Evolutionary conservation across 2,888 invertebrate species (phyloP).

Genomic region (Hydraecia micacea): DNA sequence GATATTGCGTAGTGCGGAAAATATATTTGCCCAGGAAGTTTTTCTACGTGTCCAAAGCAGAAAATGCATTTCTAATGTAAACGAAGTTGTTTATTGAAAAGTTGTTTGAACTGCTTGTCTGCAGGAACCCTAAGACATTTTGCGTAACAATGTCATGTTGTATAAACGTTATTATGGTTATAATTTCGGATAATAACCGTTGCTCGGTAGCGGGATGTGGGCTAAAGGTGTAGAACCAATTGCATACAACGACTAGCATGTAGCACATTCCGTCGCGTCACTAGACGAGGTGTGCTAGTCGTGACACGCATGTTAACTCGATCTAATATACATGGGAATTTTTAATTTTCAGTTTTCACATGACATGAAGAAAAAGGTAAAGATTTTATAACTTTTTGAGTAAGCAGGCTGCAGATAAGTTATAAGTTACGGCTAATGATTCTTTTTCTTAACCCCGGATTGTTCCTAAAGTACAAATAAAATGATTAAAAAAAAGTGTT

Average conservation of each 20-base stretch:
- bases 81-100: not conserved
- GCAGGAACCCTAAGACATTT: not conserved
- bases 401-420: not conserved
- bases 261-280: not conserved
- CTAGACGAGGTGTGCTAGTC: not conserved
- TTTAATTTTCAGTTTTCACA: not conserved
- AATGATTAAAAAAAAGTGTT: not conserved
- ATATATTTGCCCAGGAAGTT: not conserved
- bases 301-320: not conserved
- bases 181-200: constrained; percentile 44
- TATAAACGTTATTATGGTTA: constrained; percentile 16
- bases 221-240: constrained; percentile 37
- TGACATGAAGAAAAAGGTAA: not conserved
- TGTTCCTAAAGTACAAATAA: not conserved
- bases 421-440: no score
- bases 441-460: no score
- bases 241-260: not conserved
- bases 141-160: constrained; percentile 26
- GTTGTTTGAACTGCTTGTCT: not conserved
- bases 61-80: not conserved
- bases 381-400: not conserved
- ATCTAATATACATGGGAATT: not conserved
- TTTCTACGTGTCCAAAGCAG: not conserved
- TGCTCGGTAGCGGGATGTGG: constrained; percentile 7
- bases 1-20: not conserved